These are phyloP conservation scores for Pollicipes pollicipes DNA, from an alignment of 1,140 invertebrate species.

Conservation along the genomic window DNA sequence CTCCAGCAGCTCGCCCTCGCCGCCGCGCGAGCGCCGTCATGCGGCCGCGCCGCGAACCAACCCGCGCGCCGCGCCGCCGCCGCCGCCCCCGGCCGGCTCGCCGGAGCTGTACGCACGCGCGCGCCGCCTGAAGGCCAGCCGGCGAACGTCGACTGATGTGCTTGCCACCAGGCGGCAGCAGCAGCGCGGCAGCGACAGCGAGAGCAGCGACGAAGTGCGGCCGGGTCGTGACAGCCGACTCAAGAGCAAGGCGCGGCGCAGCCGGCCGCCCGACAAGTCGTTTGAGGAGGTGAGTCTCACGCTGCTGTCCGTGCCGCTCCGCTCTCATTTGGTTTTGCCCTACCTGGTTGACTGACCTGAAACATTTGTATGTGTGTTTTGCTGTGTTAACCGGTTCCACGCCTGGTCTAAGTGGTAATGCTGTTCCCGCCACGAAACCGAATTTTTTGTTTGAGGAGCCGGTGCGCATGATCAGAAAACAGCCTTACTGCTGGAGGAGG, in stretches of 20 bases:
- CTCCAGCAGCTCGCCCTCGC: constrained; percentile 21
- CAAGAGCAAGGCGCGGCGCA: neutral
- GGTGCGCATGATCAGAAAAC: too few species aligned
- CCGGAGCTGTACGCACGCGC: constrained; percentile 13
- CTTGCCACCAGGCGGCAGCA: constrained; percentile 10
- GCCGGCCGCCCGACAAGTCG: neutral
- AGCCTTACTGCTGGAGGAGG: too few species aligned
- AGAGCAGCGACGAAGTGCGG: constrained; percentile 4
- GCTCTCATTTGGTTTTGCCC: neutral
- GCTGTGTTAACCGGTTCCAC: too few species aligned
- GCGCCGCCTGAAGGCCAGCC: constrained; percentile 12
- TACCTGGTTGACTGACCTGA: neutral
- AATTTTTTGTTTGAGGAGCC: too few species aligned
- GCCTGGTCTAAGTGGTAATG: too few species aligned
- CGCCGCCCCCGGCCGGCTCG: constrained; percentile 16
- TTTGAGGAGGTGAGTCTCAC: constrained; percentile 1
- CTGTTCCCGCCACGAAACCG: too few species aligned
- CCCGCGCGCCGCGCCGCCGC: constrained; percentile 20
- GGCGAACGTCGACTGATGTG: constrained; percentile 17
- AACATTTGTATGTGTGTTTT: neutral
- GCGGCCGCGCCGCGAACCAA: constrained; percentile 24
- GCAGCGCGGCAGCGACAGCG: constrained; percentile 5
- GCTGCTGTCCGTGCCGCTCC: neutral
- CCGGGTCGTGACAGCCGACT: neutral
- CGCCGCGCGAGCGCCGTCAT: constrained; percentile 20